phyloP scores from a whole-genome alignment of 1,140 invertebrate genomes.

The Calosoma granatense region DNA sequence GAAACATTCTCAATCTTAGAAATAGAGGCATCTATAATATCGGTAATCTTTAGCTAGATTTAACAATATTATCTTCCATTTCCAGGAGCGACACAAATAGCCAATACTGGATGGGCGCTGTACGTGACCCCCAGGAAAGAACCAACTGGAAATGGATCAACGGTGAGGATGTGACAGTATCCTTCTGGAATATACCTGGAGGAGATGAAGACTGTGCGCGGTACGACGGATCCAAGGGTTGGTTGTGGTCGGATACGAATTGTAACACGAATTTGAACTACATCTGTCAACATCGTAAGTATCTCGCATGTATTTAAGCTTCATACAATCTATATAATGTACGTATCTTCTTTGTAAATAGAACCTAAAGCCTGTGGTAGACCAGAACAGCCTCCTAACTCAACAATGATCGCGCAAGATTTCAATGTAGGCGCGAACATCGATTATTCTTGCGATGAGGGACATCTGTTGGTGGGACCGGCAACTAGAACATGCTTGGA shows the following conservation, averaged over 20 bases:
- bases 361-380: constrained; percentile 82
- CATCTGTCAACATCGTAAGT: constrained; percentile 91
- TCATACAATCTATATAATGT: neutral
- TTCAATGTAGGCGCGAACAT: constrained; percentile 80
- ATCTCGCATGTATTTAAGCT: neutral
- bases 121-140: constrained; percentile 65
- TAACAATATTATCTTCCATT: too few species aligned
- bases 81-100: constrained; percentile 75
- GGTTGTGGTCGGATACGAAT: constrained; percentile 90
- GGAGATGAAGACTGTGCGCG: constrained; percentile 77
- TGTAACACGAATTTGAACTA: constrained; percentile 78
- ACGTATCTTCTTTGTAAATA: constrained; percentile 28
- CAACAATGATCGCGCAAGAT: constrained; percentile 63
- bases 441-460: constrained; percentile 77
- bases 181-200: constrained; percentile 85
- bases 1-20: too few species aligned
- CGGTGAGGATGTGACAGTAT: constrained; percentile 78
- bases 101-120: constrained; percentile 91
- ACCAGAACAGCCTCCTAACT: constrained; percentile 87
- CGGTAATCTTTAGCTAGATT: too few species aligned
- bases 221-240: constrained; percentile 87
- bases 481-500: constrained; percentile 72
- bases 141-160: constrained; percentile 86
- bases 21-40: too few species aligned
- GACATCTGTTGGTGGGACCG: constrained; percentile 78